Evolutionary conservation across 2,113 vertebrate species (phyloP).

Genomic region (Atrichornis clamosus): DNA sequence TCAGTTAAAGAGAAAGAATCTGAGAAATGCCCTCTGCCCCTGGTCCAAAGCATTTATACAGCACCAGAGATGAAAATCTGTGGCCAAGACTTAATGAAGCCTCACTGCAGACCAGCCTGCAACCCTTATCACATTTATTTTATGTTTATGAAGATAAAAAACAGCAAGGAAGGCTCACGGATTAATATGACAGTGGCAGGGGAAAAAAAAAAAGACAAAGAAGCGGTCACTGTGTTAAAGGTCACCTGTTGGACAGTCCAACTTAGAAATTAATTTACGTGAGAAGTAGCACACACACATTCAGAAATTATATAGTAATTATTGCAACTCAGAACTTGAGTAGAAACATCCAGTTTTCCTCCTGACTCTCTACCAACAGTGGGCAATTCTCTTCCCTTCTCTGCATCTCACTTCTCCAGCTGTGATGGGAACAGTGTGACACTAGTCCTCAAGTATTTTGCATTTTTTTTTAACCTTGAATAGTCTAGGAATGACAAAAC

Average conservation of each 20-base stretch:
- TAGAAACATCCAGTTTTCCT: not conserved
- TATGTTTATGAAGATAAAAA: not conserved
- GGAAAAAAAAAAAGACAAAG: not conserved
- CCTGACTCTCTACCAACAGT: not conserved
- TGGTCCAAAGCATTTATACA: not conserved
- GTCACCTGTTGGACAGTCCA: not conserved
- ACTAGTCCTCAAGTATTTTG: not conserved
- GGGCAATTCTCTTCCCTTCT: not conserved
- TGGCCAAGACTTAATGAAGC: not conserved
- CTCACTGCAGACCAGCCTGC: not conserved
- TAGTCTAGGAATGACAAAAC: not conserved
- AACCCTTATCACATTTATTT: not conserved
- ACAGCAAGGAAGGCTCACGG: not conserved
- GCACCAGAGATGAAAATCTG: not conserved
- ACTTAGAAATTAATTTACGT: not conserved
- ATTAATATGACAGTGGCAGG: not conserved
- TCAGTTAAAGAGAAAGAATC: rapidly evolving
- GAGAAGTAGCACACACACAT: not conserved
- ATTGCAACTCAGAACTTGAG: not conserved
- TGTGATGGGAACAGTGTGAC: not conserved
- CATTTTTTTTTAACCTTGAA: not conserved
- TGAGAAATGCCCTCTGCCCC: not conserved
- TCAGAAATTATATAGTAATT: not conserved
- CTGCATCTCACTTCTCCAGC: not conserved
- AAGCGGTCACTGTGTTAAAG: not conserved